Base-by-base conservation (phyloP, 2,888 invertebrate species). In the Lathronympha strigana region DNA sequence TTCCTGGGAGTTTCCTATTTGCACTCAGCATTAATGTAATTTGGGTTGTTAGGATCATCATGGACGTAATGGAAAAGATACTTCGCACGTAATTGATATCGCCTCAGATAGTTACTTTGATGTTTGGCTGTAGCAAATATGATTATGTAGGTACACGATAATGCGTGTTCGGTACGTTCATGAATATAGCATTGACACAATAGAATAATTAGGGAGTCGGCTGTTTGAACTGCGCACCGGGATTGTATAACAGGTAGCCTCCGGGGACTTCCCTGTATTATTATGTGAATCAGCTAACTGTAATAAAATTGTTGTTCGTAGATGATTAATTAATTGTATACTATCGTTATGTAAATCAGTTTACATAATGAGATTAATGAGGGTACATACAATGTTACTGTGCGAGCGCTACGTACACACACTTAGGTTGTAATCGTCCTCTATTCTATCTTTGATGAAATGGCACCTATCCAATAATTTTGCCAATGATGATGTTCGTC, bases 211-310 rank as follows among this genome's bases (percentile, higher is more conserved):
- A 82, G 77, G 75, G 17, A 19, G 25, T 28, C 17, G 72, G 68
- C 71, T 87, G 82, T 86, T 87, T 85, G 83, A 78, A 77, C 78
- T 78, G 79, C 76, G 82, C 82, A 83, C 83, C 71, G 71, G 71
- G 76, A 78, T 80, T 75, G 80, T 86, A 81, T 86, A 83, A 78
- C 79, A 73, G 72, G 75, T 69, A 68, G 68, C 70, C 67, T 67
- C 67, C 19, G 51, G 66, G 70, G 70, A 69, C 68, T 45, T 57
- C 62, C 33, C 43, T 31, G 51, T 58, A 17, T 51, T 54, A 45
- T 47, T 23, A 47, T 23, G 17, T 36, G 49, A 31, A 49, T 17
- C 28, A 57, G 28, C 13, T 40, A 49, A 38, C 38, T 21, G 23
- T 63, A 63, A 63, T 55, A 54, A 36, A 28, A 36, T 47, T 53